These are phyloP conservation scores for Haemorhous mexicanus DNA, from an alignment of 2,113 vertebrate species.

Conservation along the genomic window DNA sequence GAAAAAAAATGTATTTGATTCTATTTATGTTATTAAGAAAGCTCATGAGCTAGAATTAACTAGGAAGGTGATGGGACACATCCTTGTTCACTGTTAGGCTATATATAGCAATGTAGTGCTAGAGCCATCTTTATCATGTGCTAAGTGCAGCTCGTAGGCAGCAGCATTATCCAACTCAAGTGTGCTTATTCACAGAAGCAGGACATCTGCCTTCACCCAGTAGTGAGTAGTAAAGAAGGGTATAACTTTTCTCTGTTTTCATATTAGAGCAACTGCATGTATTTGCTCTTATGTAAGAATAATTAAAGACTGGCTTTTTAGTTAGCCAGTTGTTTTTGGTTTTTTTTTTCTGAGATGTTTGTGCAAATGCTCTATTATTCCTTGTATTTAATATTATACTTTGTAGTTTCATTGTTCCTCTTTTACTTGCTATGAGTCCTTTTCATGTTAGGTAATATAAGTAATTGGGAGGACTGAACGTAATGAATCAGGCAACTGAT, in stretches of 20 bases:
- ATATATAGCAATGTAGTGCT: no score
- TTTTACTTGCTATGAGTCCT: background rate
- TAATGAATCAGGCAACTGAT: background rate
- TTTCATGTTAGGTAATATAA: background rate
- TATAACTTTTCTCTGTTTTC: background rate
- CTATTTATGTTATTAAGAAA: background rate
- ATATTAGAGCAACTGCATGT: background rate
- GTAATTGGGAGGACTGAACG: background rate
- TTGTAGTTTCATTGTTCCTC: background rate
- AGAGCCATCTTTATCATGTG: background rate
- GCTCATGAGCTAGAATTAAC: background rate
- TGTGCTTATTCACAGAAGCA: background rate
- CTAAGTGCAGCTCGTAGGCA: accelerated
- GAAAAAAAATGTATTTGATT: background rate
- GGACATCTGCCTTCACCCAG: background rate
- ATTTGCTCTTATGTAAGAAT: background rate
- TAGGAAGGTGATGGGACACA: background rate
- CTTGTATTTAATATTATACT: background rate
- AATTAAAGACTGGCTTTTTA: background rate
- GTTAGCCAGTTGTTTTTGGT: background rate
- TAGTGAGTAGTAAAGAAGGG: background rate
- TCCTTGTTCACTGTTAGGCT: background rate
- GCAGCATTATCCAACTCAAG: background rate
- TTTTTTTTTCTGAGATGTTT: background rate
- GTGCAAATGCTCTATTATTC: background rate